A percentile compares a stretch with the other conserved stretches of the same genome.
Evolutionary conservation across 1,140 invertebrate species (phyloP).

Genomic region (Philotrypesis tridentata): DNA sequence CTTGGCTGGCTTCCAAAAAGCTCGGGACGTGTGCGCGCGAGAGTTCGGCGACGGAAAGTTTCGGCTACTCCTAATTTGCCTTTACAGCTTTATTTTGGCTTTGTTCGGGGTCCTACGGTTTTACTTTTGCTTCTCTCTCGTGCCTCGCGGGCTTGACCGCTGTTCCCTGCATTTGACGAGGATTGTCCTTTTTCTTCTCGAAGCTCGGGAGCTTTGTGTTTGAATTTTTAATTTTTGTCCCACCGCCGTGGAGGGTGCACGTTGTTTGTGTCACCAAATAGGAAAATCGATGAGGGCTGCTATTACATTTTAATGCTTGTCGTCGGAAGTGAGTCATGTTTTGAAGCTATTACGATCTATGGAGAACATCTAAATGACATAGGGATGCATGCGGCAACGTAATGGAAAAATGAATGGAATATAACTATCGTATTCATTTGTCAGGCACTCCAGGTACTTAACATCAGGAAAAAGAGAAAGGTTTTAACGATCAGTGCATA

Average conservation of each 20-base stretch:
- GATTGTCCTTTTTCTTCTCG: neutral
- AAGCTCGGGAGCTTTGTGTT: neutral
- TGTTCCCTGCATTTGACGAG: neutral
- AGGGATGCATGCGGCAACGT: neutral
- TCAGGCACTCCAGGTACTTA: neutral
- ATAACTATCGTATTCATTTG: neutral
- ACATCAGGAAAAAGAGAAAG: too few species aligned
- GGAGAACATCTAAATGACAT: neutral
- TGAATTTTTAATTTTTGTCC: neutral
- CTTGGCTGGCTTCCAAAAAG: slow-evolving; percentile 46
- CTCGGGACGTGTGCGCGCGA: neutral
- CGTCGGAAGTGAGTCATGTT: too few species aligned
- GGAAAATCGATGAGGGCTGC: too few species aligned
- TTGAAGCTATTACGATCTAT: neutral
- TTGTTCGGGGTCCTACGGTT: slow-evolving; percentile 20
- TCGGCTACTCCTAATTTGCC: slow-evolving; percentile 38
- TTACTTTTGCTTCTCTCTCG: neutral
- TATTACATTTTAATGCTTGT: too few species aligned
- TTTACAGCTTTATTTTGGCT: slow-evolving; percentile 42
- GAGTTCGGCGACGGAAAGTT: neutral
- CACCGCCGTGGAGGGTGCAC: too few species aligned
- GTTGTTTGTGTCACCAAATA: neutral
- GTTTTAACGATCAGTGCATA: too few species aligned
- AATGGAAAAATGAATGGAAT: neutral
- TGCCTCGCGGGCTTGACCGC: neutral